Percentiles rank a stretch among this genome's conserved stretches.
Conservation (phyloP, 1,140 invertebrate species). For the Littorina saxatilis region DNA sequence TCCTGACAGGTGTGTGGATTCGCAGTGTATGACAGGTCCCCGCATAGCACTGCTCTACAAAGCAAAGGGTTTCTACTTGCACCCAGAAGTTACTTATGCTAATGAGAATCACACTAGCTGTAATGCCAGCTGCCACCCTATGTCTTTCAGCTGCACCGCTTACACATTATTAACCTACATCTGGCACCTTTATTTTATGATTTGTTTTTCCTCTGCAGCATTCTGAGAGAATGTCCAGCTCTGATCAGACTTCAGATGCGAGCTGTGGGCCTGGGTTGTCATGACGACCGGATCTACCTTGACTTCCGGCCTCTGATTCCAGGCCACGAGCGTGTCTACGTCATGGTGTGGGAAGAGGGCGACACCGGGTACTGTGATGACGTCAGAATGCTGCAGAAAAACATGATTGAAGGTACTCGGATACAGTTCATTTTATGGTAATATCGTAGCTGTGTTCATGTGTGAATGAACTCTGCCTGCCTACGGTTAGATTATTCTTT, state of each 20-base stretch:
- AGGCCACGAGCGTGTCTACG: conserved; percentile 24
- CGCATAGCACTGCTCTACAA: too few species aligned
- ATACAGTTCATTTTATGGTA: not conserved
- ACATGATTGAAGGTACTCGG: conserved; percentile 20
- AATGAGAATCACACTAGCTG: too few species aligned
- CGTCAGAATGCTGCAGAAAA: not conserved
- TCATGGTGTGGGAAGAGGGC: conserved; percentile 46
- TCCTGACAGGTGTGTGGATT: too few species aligned
- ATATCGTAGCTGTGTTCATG: not conserved
- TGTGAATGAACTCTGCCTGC: too few species aligned
- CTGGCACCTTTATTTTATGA: too few species aligned
- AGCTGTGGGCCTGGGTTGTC: conserved; percentile 44
- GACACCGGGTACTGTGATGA: conserved; percentile 11
- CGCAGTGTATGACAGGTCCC: too few species aligned
- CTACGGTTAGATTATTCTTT: too few species aligned
- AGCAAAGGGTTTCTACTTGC: too few species aligned
- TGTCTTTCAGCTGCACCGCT: too few species aligned
- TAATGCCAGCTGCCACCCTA: too few species aligned
- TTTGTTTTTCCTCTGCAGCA: not conserved
- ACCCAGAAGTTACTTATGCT: too few species aligned
- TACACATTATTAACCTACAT: too few species aligned
- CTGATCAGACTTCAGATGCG: conserved; percentile 35
- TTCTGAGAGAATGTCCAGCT: conserved; percentile 45
- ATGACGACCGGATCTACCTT: conserved; percentile 41
- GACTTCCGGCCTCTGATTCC: conserved; percentile 40